Percentiles rank a stretch among this genome's conserved stretches.
Evolutionary conservation across 2,797 vertebrate genomes (phyloP).

Genomic region (Gadopsis marmoratus): DNA sequence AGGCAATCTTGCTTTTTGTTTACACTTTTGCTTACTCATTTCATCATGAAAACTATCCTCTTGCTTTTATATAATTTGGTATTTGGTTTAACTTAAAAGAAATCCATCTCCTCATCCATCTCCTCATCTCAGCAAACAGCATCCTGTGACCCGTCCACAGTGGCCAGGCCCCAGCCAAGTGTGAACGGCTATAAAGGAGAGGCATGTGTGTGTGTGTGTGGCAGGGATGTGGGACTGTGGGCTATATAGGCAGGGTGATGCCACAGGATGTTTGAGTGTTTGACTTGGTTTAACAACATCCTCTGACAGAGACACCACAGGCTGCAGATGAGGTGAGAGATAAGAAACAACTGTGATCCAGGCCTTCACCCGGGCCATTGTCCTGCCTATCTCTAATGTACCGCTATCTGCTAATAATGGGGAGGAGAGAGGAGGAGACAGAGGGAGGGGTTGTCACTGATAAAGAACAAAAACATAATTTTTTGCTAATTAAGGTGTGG

Average conservation of each 20-base stretch:
- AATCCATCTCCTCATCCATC: constrained; percentile 13
- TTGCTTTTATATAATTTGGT: not conserved
- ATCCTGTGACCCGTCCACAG: constrained; percentile 56
- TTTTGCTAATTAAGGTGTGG: constrained; percentile 58
- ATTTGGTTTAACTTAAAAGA: constrained; percentile 5
- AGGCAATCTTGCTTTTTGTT: not conserved
- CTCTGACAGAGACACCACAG: constrained; percentile 84
- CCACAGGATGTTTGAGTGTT: constrained; percentile 89
- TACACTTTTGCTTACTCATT: not conserved
- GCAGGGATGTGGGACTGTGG: constrained; percentile 10
- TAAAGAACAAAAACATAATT: constrained; percentile 61
- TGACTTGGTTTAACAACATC: constrained; percentile 89
- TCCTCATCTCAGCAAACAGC: constrained; percentile 34
- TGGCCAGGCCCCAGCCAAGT: constrained; percentile 58
- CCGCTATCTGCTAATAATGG: constrained; percentile 76
- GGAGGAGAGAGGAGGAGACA: constrained; percentile 68
- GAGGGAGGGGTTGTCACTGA: constrained; percentile 60
- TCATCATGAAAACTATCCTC: not conserved
- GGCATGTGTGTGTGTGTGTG: constrained; percentile 32
- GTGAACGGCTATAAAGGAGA: constrained; percentile 73
- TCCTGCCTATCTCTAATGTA: constrained; percentile 83
- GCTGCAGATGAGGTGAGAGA: constrained; percentile 84
- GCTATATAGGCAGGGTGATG: constrained; percentile 67
- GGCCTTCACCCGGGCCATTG: constrained; percentile 80
- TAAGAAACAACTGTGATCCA: constrained; percentile 80